A percentile compares a stretch with the other conserved stretches of the same genome.
Conservation (phyloP, 2,888 invertebrate species). For the Corythucha ciliata region DNA sequence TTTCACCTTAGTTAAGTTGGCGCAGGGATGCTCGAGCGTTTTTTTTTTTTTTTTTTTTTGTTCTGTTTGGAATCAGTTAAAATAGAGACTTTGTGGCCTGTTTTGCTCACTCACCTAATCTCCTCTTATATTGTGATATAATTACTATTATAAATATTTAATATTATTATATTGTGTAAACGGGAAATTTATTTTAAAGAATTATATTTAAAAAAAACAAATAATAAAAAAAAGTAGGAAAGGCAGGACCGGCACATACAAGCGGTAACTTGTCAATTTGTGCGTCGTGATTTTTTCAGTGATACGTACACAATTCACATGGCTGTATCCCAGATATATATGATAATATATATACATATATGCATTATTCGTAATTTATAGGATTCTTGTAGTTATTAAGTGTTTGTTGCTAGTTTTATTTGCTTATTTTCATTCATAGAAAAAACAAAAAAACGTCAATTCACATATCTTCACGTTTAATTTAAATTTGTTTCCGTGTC, state of each 20-base stretch:
- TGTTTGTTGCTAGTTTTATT: background rate
- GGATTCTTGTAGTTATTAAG: no score
- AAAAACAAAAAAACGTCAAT: no score
- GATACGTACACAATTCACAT: slow-evolving; percentile 35
- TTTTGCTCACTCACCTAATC: slow-evolving; percentile 31
- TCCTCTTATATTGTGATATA: slow-evolving; percentile 31
- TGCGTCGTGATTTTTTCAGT: slow-evolving; percentile 30
- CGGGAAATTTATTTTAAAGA: slow-evolving; percentile 7
- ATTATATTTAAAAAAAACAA: slow-evolving; percentile 12
- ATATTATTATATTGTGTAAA: slow-evolving; percentile 23
- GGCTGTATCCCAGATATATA: slow-evolving; percentile 38
- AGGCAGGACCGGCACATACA: slow-evolving; percentile 28
- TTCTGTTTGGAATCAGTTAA: background rate
- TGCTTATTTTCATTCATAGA: no score
- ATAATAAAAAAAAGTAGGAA: slow-evolving; percentile 22
- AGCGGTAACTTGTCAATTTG: slow-evolving; percentile 30
- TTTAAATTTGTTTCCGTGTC: no score
- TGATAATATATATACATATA: slow-evolving; percentile 28
- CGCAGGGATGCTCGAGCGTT: background rate
- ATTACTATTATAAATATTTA: slow-evolving; percentile 26
- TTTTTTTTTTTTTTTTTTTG: background rate
- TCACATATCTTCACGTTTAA: no score
- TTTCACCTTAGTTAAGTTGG: background rate
- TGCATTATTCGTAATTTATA: no score
- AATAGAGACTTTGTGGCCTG: slow-evolving; percentile 27